phyloP scores from a whole-genome alignment of 2,888 invertebrate genomes.

The Tenthredo notha region DNA sequence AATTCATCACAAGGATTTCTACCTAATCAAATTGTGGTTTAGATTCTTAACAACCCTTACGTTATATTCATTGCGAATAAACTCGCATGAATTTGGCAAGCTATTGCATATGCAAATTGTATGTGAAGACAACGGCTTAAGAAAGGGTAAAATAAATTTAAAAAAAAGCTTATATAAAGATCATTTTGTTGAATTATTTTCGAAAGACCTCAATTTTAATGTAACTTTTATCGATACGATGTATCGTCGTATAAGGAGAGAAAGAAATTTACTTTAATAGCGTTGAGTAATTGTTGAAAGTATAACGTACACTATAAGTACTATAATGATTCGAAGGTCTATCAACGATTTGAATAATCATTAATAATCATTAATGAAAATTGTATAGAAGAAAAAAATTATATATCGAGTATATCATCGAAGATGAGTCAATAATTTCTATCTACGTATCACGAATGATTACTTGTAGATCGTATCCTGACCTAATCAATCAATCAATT shows the following conservation, averaged over 20 bases:
- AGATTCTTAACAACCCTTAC: no score
- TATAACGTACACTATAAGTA: background rate
- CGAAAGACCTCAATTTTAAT: background rate
- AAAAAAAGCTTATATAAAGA: background rate
- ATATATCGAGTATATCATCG: background rate
- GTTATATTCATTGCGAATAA: no score
- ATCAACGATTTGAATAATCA: background rate
- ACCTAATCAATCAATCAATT: background rate
- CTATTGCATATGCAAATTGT: no score
- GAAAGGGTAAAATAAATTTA: no score
- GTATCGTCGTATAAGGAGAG: background rate
- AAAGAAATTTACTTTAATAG: background rate
- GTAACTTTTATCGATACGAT: background rate
- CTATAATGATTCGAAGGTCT: background rate
- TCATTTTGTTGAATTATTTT: background rate
- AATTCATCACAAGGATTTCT: no score
- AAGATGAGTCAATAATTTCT: background rate
- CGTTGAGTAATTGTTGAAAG: background rate
- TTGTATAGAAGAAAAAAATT: background rate
- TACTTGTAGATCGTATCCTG: background rate
- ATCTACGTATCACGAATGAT: background rate
- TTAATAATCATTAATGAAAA: background rate
- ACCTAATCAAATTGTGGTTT: no score
- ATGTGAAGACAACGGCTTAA: no score
- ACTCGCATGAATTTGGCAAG: no score